Conservation (phyloP, 2,888 invertebrate species). For the Pilophorus perplexus region DNA sequence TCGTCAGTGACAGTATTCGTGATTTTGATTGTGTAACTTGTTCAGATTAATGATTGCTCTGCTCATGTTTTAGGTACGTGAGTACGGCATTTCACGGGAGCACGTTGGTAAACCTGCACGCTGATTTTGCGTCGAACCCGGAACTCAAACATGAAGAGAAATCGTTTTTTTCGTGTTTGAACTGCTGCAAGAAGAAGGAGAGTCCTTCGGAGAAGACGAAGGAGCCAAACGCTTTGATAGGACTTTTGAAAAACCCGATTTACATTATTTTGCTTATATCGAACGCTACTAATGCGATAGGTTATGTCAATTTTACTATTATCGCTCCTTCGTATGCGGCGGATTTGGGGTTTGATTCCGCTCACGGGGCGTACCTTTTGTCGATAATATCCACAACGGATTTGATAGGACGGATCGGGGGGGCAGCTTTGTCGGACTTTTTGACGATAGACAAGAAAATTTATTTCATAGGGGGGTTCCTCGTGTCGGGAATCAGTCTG, state of each 20-base stretch:
- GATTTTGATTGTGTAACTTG: too few relatives aligned
- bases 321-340: conserved; percentile 74
- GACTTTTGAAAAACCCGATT: conserved; percentile 70
- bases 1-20: too few relatives aligned
- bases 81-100: conserved; percentile 84
- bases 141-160: conserved; percentile 40
- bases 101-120: conserved; percentile 54
- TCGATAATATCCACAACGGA: conserved; percentile 79
- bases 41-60: too few relatives aligned
- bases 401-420: conserved; percentile 78
- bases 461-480: conserved; percentile 76
- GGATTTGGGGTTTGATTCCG: conserved; percentile 67
- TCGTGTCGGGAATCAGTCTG: conserved; percentile 73
- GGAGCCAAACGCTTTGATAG: background rate
- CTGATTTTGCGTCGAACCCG: conserved; percentile 48
- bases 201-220: conserved; percentile 50
- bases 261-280: conserved; percentile 80
- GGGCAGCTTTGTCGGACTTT: conserved; percentile 77
- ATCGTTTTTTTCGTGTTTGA: conserved; percentile 10
- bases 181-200: conserved; percentile 48
- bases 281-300: conserved; percentile 80
- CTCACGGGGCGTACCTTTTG: conserved; percentile 67
- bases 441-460: conserved; percentile 74
- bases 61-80: conserved; percentile 63
- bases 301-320: conserved; percentile 83